These are phyloP conservation scores for Protodeltote pygarga DNA, from an alignment of 2,888 invertebrate species.

Conservation along the genomic window DNA sequence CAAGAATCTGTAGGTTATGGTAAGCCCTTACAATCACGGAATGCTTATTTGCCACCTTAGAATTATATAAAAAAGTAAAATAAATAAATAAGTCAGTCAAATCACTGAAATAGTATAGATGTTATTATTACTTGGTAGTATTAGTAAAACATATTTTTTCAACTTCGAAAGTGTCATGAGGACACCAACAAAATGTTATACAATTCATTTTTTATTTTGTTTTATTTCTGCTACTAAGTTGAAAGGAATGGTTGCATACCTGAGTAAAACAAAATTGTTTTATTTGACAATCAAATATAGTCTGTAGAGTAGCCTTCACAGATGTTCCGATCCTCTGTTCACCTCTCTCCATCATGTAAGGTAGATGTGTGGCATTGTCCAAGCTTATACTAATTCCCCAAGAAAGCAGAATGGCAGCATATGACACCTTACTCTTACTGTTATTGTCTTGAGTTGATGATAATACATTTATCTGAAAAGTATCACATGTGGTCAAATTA, in stretches of 20 bases:
- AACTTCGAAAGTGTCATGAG: too few relatives aligned
- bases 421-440: constrained; percentile 63
- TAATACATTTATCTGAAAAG: constrained; percentile 69
- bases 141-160: too few relatives aligned
- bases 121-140: too few relatives aligned
- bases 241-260: constrained; percentile 54
- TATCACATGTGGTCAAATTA: too few relatives aligned
- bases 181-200: too few relatives aligned
- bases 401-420: constrained; percentile 71
- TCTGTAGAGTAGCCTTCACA: constrained; percentile 71
- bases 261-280: constrained; percentile 74
- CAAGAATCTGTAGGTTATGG: too few relatives aligned
- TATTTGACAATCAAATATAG: constrained; percentile 81
- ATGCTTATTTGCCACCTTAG: too few relatives aligned
- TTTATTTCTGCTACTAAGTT: not conserved
- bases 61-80: too few relatives aligned
- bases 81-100: too few relatives aligned
- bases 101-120: too few relatives aligned
- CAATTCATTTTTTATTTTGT: too few relatives aligned
- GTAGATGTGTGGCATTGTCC: constrained; percentile 69
- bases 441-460: constrained; percentile 60
- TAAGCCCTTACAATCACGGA: too few relatives aligned
- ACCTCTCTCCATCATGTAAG: constrained; percentile 80
- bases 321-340: constrained; percentile 67
- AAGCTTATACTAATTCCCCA: constrained; percentile 70